These are phyloP conservation scores for Liopterus haemorrhoidalis DNA, from an alignment of 2,888 invertebrate genomes.

Conservation along the genomic window DNA sequence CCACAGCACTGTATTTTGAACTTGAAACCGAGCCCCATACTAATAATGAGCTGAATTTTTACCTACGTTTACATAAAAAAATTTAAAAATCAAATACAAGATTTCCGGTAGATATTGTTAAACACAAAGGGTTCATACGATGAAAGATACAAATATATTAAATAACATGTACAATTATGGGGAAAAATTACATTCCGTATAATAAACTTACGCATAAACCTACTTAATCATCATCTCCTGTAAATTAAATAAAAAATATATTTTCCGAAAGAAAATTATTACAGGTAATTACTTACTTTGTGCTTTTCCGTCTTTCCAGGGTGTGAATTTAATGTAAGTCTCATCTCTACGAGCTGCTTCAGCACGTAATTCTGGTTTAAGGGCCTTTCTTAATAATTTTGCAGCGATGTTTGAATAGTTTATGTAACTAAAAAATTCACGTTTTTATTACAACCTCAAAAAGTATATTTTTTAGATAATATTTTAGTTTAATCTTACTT, in stretches of 20 bases:
- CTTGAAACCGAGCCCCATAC: no score
- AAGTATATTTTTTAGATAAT: background rate
- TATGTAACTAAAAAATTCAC: constrained; percentile 86
- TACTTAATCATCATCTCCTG: background rate
- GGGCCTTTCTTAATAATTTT: constrained; percentile 66
- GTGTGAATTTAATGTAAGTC: constrained; percentile 72
- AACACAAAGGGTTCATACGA: no score
- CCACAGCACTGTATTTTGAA: no score
- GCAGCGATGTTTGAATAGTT: constrained; percentile 95
- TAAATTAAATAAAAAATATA: constrained; percentile 20
- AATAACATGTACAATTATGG: no score
- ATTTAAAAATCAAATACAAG: no score
- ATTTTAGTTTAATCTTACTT: constrained; percentile 56
- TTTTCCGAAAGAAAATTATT: no score
- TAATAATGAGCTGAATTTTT: no score
- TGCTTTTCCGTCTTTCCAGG: constrained; percentile 86
- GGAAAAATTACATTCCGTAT: constrained; percentile 1
- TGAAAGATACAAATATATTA: no score
- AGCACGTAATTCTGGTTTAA: constrained; percentile 67
- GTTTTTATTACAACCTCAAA: constrained; percentile 19
- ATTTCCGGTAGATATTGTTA: no score
- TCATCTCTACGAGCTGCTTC: constrained; percentile 74
- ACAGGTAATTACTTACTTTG: constrained; percentile 58
- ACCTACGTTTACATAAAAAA: no score
- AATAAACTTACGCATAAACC: constrained; percentile 12